Evolutionary conservation across 2,797 vertebrate genomes (phyloP).

Genomic region (Phoebastria nigripes): DNA sequence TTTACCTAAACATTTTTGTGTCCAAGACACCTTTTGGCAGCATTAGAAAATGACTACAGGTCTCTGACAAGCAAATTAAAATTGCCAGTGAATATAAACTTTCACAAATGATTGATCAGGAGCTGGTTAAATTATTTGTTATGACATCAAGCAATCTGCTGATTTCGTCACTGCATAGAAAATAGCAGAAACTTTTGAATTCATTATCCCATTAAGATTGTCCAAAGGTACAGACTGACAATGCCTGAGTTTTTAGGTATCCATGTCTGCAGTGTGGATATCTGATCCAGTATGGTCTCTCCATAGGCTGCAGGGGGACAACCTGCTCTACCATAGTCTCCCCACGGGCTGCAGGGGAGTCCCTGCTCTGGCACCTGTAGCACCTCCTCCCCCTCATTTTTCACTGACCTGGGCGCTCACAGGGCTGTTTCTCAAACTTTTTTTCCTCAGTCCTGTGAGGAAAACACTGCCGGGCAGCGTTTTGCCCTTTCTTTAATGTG

Average conservation of each 20-base stretch:
- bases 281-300: rapidly evolving
- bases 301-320: neutral
- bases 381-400: neutral
- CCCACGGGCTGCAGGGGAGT: rapidly evolving
- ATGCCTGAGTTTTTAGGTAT: neutral
- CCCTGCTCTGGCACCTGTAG: neutral
- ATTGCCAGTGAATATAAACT: neutral
- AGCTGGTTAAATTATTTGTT: neutral
- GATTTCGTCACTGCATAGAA: neutral
- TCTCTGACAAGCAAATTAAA: neutral
- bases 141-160: neutral
- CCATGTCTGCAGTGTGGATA: rapidly evolving
- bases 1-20: neutral
- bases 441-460: neutral
- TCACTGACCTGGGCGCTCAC: neutral
- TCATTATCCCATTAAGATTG: neutral
- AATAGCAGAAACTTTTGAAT: neutral
- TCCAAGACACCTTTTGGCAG: neutral
- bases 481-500: rapidly evolving
- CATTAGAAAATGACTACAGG: neutral
- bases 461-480: rapidly evolving
- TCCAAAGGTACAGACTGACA: neutral
- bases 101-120: neutral
- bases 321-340: rapidly evolving
- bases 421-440: neutral